These are phyloP conservation scores for Rhingia campestris DNA, from an alignment of 2,888 invertebrate species.

Conservation along the genomic window DNA sequence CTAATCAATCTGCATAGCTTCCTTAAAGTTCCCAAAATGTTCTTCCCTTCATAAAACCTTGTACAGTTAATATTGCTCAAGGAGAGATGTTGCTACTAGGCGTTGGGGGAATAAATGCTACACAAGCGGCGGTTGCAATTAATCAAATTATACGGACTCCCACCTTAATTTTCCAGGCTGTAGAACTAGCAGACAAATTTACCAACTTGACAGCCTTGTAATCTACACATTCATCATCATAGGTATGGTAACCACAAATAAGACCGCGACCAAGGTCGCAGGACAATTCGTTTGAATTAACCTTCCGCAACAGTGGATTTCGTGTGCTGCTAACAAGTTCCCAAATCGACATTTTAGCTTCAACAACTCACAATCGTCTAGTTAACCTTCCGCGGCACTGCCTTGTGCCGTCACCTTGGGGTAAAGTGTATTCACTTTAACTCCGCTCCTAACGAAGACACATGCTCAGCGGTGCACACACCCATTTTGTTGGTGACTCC, in stretches of 20 bases:
- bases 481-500: slow-evolving; percentile 33
- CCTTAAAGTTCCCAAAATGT: too few species aligned
- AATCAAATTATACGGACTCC: too few species aligned
- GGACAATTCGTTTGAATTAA: slow-evolving; percentile 57
- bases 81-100: too few species aligned
- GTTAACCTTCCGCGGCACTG: slow-evolving; percentile 32
- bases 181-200: too few species aligned
- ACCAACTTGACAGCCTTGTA: too few species aligned
- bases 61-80: too few species aligned
- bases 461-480: slow-evolving; percentile 30
- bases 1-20: too few species aligned
- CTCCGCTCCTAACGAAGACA: slow-evolving; percentile 28
- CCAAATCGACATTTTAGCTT: slow-evolving; percentile 50
- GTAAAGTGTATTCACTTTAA: slow-evolving; percentile 20
- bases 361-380: slow-evolving; percentile 27
- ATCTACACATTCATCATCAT: too few species aligned
- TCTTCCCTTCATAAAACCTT: too few species aligned
- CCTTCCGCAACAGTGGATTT: slow-evolving; percentile 29
- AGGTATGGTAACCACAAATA: neutral
- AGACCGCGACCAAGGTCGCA: neutral
- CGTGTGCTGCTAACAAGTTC: slow-evolving; percentile 24
- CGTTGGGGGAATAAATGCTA: too few species aligned
- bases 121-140: too few species aligned
- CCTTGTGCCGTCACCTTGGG: neutral
- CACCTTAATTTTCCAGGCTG: too few species aligned